Percentiles rank a stretch among this genome's conserved stretches.
Evolutionary conservation across 2,113 vertebrate species (phyloP).

Genomic region (Pteronura brasiliensis): DNA sequence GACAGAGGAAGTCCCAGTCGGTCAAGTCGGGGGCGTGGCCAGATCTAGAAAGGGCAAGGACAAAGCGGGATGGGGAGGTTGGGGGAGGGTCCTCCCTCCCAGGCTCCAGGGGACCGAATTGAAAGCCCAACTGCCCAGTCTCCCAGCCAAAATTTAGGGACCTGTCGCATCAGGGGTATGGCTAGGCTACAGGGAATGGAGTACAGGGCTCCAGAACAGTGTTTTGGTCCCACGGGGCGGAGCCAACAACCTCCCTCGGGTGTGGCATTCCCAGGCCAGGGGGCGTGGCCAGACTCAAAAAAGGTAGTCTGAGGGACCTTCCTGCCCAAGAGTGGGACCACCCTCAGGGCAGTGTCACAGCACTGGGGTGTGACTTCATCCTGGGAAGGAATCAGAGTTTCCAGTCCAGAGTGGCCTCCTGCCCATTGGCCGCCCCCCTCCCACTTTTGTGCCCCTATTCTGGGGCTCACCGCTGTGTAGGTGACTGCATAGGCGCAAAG

Average conservation of each 20-base stretch:
- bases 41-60: not conserved
- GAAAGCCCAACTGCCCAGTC: not conserved
- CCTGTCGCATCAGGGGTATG: not conserved
- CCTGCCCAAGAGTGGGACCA: not conserved
- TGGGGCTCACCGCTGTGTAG: conserved; percentile 89
- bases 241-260: not conserved
- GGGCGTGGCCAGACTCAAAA: not conserved
- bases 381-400: not conserved
- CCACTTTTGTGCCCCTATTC: fast-evolving
- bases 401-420: not conserved
- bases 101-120: not conserved
- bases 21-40: not conserved
- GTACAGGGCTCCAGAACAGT: not conserved
- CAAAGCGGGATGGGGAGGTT: not conserved
- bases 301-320: no score
- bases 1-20: not conserved
- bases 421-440: fast-evolving
- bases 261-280: not conserved
- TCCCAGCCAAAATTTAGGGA: not conserved
- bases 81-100: not conserved
- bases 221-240: not conserved
- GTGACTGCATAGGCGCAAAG: conserved; percentile 89
- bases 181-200: not conserved
- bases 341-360: no score
- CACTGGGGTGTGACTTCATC: not conserved